Percentiles rank a stretch among this genome's conserved stretches.
phyloP scores from a whole-genome alignment of 1,140 invertebrate species.

The Potamilus streckersoni region DNA sequence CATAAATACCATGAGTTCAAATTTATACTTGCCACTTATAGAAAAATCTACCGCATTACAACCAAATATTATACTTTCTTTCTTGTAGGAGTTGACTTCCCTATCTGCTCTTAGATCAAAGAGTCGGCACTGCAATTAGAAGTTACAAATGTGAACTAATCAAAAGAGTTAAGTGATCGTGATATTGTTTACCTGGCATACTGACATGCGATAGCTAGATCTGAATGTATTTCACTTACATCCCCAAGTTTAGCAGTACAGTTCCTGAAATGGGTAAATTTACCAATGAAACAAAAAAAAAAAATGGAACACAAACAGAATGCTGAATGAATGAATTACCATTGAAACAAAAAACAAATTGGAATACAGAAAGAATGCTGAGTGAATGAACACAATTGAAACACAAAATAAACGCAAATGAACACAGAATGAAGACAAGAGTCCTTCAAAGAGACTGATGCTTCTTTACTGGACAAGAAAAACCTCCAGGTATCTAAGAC shows the following conservation, averaged over 20 bases:
- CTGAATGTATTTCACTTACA: too few relatives aligned
- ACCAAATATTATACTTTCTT: constrained; percentile 98
- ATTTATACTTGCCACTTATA: constrained; percentile 81
- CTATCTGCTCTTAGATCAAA: constrained; percentile 98
- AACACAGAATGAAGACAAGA: too few relatives aligned
- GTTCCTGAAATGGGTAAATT: too few relatives aligned
- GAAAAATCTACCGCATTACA: constrained; percentile 99
- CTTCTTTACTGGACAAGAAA: too few relatives aligned
- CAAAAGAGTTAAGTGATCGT: too few relatives aligned
- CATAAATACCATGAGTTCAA: neutral
- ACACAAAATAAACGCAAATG: too few relatives aligned
- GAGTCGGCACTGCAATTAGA: constrained; percentile 83
- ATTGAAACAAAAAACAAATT: neutral
- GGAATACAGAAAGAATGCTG: neutral
- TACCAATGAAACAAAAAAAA: neutral
- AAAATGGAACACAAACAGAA: neutral
- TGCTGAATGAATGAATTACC: neutral
- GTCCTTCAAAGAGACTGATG: too few relatives aligned
- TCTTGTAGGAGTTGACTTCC: constrained; percentile 95
- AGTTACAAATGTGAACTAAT: too few relatives aligned
- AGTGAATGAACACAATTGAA: neutral
- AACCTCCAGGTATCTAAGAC: too few relatives aligned
- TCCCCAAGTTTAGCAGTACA: too few relatives aligned
- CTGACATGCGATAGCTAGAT: too few relatives aligned
- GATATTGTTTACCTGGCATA: too few relatives aligned